These are phyloP conservation scores for Hirudo medicinalis DNA, from an alignment of 1,140 invertebrate genomes.

Conservation along the genomic window DNA sequence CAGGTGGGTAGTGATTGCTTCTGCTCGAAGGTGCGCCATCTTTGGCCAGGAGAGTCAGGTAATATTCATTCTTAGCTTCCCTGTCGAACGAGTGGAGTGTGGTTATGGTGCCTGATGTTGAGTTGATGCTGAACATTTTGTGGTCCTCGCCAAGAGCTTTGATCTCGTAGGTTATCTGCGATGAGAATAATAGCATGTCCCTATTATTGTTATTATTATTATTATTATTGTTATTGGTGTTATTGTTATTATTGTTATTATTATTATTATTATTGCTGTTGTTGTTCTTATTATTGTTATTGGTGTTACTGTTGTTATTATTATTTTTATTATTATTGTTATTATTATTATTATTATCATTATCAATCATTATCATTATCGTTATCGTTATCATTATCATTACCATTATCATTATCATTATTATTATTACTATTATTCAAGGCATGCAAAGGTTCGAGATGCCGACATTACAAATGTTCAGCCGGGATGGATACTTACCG, in stretches of 20 bases:
- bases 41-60: conserved; percentile 75
- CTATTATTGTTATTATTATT: not conserved
- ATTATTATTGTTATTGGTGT: conserved; percentile 4
- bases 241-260: not conserved
- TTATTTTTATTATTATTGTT: no score
- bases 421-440: no score
- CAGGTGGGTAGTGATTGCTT: conserved; percentile 59
- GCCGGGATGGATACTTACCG: no score
- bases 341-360: no score
- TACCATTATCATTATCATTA: no score
- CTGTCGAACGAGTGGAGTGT: conserved; percentile 84
- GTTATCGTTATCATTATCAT: no score
- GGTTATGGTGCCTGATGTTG: conserved; percentile 80
- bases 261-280: no score
- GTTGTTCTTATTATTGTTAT: no score
- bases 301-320: no score
- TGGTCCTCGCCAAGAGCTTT: conserved; percentile 70
- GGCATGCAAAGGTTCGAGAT: no score
- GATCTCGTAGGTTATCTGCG: conserved; percentile 74
- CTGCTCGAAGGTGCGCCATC: conserved; percentile 80
- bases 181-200: not conserved
- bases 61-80: conserved; percentile 85
- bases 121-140: conserved; percentile 84
- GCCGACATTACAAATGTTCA: no score
- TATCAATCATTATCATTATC: no score